A percentile compares a stretch with the other conserved stretches of the same genome.
Conservation (phyloP, 2,888 invertebrate genomes). For the Plebejus melissa region DNA sequence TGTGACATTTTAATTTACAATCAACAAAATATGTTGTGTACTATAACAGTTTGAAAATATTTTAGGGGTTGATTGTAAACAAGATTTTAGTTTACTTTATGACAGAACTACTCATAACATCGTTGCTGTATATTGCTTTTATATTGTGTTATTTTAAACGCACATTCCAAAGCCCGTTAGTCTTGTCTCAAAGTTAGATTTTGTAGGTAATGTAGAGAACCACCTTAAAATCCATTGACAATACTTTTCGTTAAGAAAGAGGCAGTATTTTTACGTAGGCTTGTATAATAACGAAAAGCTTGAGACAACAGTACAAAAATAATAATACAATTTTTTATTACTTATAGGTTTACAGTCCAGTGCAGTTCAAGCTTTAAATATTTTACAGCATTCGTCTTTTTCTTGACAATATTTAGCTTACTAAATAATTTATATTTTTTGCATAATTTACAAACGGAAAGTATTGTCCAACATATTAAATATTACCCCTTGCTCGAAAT, state of each 20-base stretch:
- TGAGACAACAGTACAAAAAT: background rate
- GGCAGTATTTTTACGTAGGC: background rate
- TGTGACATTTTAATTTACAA: background rate
- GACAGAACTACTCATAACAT: background rate
- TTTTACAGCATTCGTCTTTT: conserved; percentile 12
- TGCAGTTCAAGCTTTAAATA: conserved; percentile 11
- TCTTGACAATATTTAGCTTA: conserved; percentile 4
- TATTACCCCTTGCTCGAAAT: background rate
- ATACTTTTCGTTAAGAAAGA: conserved; percentile 17
- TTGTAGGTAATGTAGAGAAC: conserved; percentile 22
- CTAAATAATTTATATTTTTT: background rate
- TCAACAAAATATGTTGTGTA: background rate
- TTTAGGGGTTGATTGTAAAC: too few species aligned
- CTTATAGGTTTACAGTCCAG: conserved; percentile 1
- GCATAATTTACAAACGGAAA: conserved; percentile 19
- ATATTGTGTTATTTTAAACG: conserved; percentile 31
- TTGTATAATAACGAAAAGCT: background rate
- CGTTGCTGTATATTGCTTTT: conserved; percentile 14
- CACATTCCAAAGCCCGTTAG: conserved; percentile 33
- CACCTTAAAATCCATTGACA: conserved; percentile 1
- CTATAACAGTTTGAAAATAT: too few species aligned
- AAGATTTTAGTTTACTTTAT: background rate
- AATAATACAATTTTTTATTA: background rate
- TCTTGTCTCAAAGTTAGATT: conserved; percentile 34
- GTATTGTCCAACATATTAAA: conserved; percentile 10